These are phyloP conservation scores for Calephelis nemesis DNA, from an alignment of 1,140 invertebrate genomes.

Conservation along the genomic window DNA sequence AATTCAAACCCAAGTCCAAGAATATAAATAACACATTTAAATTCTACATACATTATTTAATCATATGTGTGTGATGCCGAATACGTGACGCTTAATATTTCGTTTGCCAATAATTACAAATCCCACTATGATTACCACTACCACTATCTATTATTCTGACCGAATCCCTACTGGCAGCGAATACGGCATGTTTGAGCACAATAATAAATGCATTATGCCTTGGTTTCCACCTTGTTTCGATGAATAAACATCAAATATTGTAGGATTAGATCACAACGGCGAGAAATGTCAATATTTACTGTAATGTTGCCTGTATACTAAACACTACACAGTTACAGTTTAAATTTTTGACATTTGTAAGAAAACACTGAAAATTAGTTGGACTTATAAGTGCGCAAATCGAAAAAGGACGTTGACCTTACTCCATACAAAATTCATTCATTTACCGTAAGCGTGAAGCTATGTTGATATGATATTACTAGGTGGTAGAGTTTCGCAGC, in stretches of 20 bases:
- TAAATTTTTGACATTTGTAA: background rate
- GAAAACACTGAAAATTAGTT: no score
- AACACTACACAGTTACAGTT: background rate
- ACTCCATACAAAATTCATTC: no score
- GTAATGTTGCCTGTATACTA: background rate
- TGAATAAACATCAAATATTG: conserved; percentile 2
- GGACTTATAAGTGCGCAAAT: no score
- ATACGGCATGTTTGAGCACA: conserved; percentile 2
- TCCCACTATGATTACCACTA: no score
- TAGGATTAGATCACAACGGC: background rate
- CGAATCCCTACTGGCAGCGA: conserved; percentile 2
- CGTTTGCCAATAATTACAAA: background rate
- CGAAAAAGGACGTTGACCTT: no score
- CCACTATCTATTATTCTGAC: conserved; percentile 1
- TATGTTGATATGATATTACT: no score
- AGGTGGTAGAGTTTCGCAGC: no score
- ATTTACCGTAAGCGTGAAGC: no score
- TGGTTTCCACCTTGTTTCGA: background rate
- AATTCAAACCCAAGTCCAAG: no score
- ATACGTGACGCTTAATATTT: background rate
- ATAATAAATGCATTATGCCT: conserved; percentile 8
- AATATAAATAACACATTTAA: no score
- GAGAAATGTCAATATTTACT: background rate
- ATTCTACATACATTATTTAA: no score
- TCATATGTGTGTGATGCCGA: no score